A percentile compares a stretch with the other conserved stretches of the same genome.
These are phyloP conservation scores for Lasius platythorax DNA, from an alignment of 2,888 invertebrate species.

Conservation along the genomic window DNA sequence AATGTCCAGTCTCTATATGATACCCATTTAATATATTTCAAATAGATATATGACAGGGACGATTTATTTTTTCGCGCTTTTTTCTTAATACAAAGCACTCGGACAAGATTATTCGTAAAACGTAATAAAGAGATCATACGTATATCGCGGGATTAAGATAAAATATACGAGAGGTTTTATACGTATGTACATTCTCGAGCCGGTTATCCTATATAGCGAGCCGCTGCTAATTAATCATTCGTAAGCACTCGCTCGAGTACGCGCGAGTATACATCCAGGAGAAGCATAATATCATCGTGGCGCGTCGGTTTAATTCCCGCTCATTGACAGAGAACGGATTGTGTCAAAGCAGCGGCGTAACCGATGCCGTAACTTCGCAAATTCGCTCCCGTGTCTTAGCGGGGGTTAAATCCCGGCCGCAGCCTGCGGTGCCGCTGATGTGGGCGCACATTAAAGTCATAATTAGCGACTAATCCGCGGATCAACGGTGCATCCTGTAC, in stretches of 20 bases:
- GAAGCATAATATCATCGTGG: conserved; percentile 46
- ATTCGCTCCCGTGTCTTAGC: conserved; percentile 52
- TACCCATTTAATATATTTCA: neutral
- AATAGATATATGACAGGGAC: neutral
- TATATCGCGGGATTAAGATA: neutral
- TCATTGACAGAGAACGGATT: conserved; percentile 52
- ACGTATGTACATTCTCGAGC: neutral
- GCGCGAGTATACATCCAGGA: neutral
- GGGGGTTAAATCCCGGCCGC: conserved; percentile 44
- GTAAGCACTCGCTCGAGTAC: conserved; percentile 2
- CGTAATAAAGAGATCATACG: neutral
- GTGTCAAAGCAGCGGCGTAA: conserved; percentile 51
- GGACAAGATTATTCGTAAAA: neutral
- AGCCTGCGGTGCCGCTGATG: conserved; percentile 52
- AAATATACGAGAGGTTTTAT: neutral
- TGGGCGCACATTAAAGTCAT: conserved; percentile 54
- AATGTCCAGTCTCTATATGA: neutral
- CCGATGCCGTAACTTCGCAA: conserved; percentile 53
- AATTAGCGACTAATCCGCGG: conserved; percentile 59
- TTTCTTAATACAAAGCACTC: neutral
- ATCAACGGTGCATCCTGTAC: conserved; percentile 41
- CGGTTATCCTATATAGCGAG: neutral
- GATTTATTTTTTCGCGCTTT: neutral
- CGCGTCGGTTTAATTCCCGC: conserved; percentile 43
- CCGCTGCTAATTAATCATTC: conserved; percentile 47